These are phyloP conservation scores for Calephelis nemesis DNA, from an alignment of 1,140 invertebrate species.

Conservation along the genomic window DNA sequence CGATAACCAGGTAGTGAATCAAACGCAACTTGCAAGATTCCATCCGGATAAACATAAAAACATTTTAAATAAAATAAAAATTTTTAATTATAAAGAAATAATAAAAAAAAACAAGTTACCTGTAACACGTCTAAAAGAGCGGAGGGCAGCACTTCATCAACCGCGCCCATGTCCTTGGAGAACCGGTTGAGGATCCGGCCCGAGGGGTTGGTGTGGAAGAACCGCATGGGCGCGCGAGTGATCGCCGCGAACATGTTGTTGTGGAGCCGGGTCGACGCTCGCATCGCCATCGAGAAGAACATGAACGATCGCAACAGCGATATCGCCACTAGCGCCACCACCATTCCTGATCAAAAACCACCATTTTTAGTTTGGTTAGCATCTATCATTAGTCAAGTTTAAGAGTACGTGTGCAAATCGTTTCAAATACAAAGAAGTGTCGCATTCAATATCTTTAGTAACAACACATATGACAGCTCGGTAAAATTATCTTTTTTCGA, in stretches of 20 bases:
- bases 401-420: too few relatives aligned
- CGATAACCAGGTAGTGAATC: too few relatives aligned
- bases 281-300: slow-evolving; percentile 86
- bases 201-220: slow-evolving; percentile 90
- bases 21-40: too few relatives aligned
- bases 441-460: too few relatives aligned
- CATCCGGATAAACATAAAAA: too few relatives aligned
- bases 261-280: slow-evolving; percentile 86
- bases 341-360: slow-evolving; percentile 72
- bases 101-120: slow-evolving; percentile 45
- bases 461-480: too few relatives aligned
- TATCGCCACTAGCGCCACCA: slow-evolving; percentile 80
- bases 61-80: too few relatives aligned
- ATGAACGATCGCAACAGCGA: slow-evolving; percentile 80
- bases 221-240: slow-evolving; percentile 87
- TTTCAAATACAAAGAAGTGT: too few relatives aligned
- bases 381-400: too few relatives aligned
- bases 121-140: slow-evolving; percentile 85
- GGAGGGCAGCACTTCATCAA: slow-evolving; percentile 91
- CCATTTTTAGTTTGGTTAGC: neutral
- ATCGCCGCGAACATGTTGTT: slow-evolving; percentile 89
- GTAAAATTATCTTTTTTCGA: too few relatives aligned
- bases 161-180: slow-evolving; percentile 91
- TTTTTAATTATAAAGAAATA: too few relatives aligned
- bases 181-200: slow-evolving; percentile 89